phyloP scores from a whole-genome alignment of 2,797 vertebrate genomes.

The Myotis findleyi region DNA sequence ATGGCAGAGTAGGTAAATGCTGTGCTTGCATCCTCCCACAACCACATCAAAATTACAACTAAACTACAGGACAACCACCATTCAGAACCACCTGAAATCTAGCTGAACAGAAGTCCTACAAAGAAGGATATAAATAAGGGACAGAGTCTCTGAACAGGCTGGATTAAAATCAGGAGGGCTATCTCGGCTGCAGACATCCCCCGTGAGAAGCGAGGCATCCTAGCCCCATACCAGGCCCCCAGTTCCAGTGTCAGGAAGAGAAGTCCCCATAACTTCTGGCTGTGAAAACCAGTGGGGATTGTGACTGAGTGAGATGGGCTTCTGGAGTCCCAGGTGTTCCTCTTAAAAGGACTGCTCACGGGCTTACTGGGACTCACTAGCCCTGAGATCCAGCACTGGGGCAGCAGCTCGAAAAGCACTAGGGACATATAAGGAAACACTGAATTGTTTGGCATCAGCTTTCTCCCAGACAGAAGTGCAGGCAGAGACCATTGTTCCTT shows the following conservation, averaged over 20 bases:
- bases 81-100: not conserved
- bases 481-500: not conserved
- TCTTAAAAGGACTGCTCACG: not conserved
- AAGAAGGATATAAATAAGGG: not conserved
- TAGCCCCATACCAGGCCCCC: not conserved
- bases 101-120: not conserved
- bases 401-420: not conserved
- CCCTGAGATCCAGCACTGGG: not conserved
- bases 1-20: not conserved
- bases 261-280: not conserved
- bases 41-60: not conserved
- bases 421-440: not conserved
- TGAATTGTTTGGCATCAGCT: not conserved
- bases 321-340: no score
- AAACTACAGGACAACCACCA: not conserved
- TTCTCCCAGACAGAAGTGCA: not conserved
- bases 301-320: not conserved
- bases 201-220: not conserved
- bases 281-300: not conserved
- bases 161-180: not conserved
- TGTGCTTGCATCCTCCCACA: not conserved
- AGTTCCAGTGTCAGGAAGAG: not conserved
- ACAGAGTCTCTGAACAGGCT: not conserved
- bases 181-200: not conserved
- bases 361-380: not conserved